phyloP scores from a whole-genome alignment of 1,140 invertebrate species.

The Lethrus apterus region DNA sequence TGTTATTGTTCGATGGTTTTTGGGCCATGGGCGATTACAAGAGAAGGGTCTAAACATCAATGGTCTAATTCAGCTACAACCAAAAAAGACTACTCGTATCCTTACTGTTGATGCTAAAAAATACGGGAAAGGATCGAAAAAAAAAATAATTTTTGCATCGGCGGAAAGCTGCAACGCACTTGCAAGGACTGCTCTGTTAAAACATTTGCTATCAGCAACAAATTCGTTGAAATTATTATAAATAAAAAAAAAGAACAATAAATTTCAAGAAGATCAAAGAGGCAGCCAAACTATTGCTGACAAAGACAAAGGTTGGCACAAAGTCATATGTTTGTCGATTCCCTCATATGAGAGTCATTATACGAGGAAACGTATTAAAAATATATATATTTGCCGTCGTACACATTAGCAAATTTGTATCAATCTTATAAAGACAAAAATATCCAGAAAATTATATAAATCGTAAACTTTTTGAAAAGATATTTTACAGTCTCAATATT shows the following conservation, averaged over 20 bases:
- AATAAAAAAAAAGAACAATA: not conserved
- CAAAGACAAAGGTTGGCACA: not conserved
- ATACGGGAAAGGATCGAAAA: no score
- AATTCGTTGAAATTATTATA: not conserved
- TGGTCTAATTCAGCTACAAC: no score
- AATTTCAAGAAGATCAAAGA: not conserved
- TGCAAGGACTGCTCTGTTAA: not conserved
- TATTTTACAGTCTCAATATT: not conserved
- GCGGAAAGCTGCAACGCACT: no score
- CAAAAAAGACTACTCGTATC: no score
- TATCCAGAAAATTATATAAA: not conserved
- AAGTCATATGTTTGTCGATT: slow-evolving; percentile 2
- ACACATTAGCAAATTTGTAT: no score
- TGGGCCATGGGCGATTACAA: no score
- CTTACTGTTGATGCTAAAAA: no score
- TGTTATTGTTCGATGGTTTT: no score
- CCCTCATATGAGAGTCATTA: not conserved
- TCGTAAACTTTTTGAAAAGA: not conserved
- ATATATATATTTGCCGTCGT: slow-evolving; percentile 1
- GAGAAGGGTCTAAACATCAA: no score
- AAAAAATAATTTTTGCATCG: no score
- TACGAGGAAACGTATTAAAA: not conserved
- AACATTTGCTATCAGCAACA: slow-evolving; percentile 5
- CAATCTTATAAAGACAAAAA: no score
- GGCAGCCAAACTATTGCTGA: not conserved